Evolutionary conservation across 2,888 invertebrate species (phyloP).

Genomic region (Acleris sparsana): DNA sequence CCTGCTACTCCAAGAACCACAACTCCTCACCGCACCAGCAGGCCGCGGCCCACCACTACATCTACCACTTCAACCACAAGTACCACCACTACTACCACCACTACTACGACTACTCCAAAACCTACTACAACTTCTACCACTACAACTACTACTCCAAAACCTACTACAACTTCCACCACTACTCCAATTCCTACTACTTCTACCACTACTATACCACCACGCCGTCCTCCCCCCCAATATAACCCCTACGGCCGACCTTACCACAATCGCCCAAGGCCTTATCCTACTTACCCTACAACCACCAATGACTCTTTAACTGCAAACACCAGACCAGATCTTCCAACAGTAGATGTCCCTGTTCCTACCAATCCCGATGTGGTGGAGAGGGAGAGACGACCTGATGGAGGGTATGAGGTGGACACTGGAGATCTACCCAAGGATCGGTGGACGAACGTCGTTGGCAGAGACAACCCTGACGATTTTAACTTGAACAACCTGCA

Average conservation of each 20-base stretch:
- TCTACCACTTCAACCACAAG: conserved; percentile 45
- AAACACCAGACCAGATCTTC: conserved; percentile 40
- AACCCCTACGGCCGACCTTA: conserved; percentile 35
- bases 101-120: conserved; percentile 42
- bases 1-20: conserved; percentile 33
- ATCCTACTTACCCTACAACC: conserved; percentile 42
- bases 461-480: conserved; percentile 48
- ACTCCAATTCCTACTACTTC: conserved; percentile 39
- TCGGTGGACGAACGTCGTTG: conserved; percentile 57
- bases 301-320: conserved; percentile 36
- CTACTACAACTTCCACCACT: conserved; percentile 44
- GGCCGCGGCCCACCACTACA: conserved; percentile 38
- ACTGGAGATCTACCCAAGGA: conserved; percentile 57
- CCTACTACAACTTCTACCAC: conserved; percentile 46
- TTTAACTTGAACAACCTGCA: conserved; percentile 62
- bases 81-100: conserved; percentile 39
- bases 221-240: conserved; percentile 41
- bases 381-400: conserved; percentile 50
- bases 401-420: conserved; percentile 53
- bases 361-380: conserved; percentile 45
- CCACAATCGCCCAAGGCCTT: conserved; percentile 41
- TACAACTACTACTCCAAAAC: conserved; percentile 42
- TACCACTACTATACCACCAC: conserved; percentile 39
- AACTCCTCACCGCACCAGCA: conserved; percentile 41
- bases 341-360: conserved; percentile 43